Base-by-base conservation (phyloP, 1,140 invertebrate genomes). In the Anoplophora glabripennis region DNA sequence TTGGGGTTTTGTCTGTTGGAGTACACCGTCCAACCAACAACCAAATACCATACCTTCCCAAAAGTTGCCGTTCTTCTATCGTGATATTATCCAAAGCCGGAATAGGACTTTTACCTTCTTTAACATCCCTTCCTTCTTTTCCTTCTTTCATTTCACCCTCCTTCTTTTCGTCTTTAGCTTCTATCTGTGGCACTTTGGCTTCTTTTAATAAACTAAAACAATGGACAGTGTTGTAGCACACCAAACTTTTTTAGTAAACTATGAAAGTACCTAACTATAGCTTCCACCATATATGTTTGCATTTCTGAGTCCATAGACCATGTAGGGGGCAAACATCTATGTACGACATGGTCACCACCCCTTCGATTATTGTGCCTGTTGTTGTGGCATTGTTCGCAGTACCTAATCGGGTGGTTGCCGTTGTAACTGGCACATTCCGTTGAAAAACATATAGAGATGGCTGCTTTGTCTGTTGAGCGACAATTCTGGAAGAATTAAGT, bases 41-140 rank as follows among this genome's bases (percentile, higher is more conserved):
- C 95, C 96, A 99, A 46, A 99, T 92, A 4, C 96, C 97, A 77
- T 98, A 99, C 59, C 90, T 84, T 63, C 94, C 96, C 56, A 99
- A 80, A 58, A 98, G 79, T 70, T 95, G 90, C 56, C 93, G 80
- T 72, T 98, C 94, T 70, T 90, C 88, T 7, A 86, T 72, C 0
- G 82, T 81, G 61, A 86, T 85, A 52, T 84, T 84, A 63, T 86
- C 84, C 1, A 81, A 76, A 35, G 69, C 56, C 11, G 68, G 66
- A 17, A 67, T 57, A 18, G 67, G 64, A 62, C 59, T 68, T 67
- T 66, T 70, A 35, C 65, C 65, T 66, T 73, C 71, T 46, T 57
- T 59, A 36, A 53, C 59, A 46, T 73, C 61, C 53, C 58, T 59
- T 40, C 40, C 53, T 64, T 88, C 86, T 69, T 83, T 84, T 58